These are phyloP conservation scores for Arremon brunneinucha DNA, from an alignment of 2,797 vertebrate genomes.

Conservation along the genomic window DNA sequence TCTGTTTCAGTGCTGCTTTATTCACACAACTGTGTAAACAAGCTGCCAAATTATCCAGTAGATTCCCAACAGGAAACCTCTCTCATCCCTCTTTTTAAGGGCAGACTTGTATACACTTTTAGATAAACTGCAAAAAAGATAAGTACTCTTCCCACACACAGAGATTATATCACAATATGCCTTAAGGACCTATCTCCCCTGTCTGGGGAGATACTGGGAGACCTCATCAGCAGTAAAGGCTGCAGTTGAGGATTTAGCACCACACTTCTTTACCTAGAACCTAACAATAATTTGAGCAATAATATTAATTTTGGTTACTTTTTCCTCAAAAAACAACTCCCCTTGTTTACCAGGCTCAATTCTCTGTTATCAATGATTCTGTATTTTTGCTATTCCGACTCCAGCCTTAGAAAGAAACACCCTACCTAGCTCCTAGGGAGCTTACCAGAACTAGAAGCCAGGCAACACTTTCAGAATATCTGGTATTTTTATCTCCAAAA, in stretches of 20 bases:
- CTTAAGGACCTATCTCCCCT: background rate
- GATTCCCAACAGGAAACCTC: background rate
- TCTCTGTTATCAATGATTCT: background rate
- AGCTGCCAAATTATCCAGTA: background rate
- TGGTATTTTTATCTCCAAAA: background rate
- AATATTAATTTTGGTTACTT: background rate
- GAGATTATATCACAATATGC: background rate
- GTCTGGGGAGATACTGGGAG: background rate
- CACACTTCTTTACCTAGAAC: background rate
- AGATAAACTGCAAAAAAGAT: background rate
- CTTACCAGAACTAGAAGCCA: background rate
- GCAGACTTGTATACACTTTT: background rate
- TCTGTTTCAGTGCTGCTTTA: background rate
- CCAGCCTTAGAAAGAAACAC: background rate
- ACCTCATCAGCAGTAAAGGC: background rate
- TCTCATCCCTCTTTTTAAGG: background rate
- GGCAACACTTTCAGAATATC: background rate
- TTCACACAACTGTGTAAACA: background rate
- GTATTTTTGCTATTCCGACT: background rate
- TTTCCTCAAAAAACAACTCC: background rate
- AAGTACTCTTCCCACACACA: background rate
- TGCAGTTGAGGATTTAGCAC: background rate
- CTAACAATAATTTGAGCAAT: background rate
- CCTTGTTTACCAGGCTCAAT: background rate
- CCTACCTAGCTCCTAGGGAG: background rate